Evolutionary conservation across 2,888 invertebrate species (phyloP), one percentile per base, ranked within the genome.

Genomic region (Nycteola revayana): DNA sequence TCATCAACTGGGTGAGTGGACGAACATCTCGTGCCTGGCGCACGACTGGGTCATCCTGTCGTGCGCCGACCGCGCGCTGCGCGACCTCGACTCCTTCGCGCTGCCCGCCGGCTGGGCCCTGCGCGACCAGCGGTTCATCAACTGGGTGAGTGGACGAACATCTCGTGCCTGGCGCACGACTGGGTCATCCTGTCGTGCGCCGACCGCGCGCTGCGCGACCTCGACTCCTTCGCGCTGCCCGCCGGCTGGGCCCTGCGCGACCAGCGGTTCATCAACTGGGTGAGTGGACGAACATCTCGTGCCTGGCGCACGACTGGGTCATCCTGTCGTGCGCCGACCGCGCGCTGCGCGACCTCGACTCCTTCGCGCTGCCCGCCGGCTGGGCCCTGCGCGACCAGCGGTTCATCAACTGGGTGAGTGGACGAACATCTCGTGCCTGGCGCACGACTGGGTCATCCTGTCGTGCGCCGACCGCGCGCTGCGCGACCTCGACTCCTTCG

Each of bases 31-130:
- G 9, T 90, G 92, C 3, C 78, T 94, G 2, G 91, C 91, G 25
- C 93, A 95, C 73, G 89, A 88, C 36, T 96, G 95, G 95, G 90
- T 95, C 32, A 90, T 92, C 17, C 78, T 90, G 49, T 92, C 92
- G 57, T 92, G 93, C 57, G 68, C 69, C 8, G 75, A 80, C 20
- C 71, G 69, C 41, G 7, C 37, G 0, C 47, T 75, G 1, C 54
- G 76, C 0, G 89, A 86, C 38, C 44, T 68, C 3, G 90, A 88
- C 39, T 78, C 90, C 1, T 90, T 89, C 54, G 71, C 80, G 1
- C 59, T 94, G 42, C 93, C 93, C 0, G 88, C 91, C 0, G 94
- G 94, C 1, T 92, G 90, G 90, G 90, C 91, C 1, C 60, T 91
- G 1, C 64, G 83, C 10, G 84, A 83, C 21, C 72, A 80, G 32